phyloP scores from a whole-genome alignment of 2,797 vertebrate species.

The Ispidina picta region DNA sequence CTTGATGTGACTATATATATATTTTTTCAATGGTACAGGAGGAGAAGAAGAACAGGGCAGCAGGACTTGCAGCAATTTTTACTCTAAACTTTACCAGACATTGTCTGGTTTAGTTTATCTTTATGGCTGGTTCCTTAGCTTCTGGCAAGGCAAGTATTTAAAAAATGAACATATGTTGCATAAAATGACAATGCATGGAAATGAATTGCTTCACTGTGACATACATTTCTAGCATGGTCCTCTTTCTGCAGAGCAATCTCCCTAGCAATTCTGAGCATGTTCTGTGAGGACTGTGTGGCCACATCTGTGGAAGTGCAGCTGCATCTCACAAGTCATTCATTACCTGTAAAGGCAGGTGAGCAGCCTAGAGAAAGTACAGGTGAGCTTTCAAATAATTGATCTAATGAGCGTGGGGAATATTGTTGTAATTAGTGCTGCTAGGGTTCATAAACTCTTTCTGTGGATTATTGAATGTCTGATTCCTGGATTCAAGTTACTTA shows the following conservation, averaged over 20 bases:
- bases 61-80: conserved; percentile 55
- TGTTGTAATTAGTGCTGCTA: not conserved
- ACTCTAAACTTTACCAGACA: conserved; percentile 72
- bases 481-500: not conserved
- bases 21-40: conserved; percentile 16
- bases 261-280: not conserved
- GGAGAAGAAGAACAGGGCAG: conserved; percentile 19
- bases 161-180: conserved; percentile 78
- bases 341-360: not conserved
- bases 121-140: conserved; percentile 72
- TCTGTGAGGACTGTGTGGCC: not conserved
- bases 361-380: not conserved
- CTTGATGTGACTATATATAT: not conserved
- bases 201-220: conserved; percentile 70
- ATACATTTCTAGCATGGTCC: conserved; percentile 30
- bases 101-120: conserved; percentile 75
- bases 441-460: not conserved
- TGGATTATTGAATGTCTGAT: not conserved
- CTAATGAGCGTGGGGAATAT: not conserved
- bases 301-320: not conserved
- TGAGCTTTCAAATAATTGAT: not conserved
- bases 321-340: not conserved
- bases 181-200: conserved; percentile 77
- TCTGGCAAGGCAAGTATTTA: conserved; percentile 75
- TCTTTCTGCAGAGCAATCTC: conserved; percentile 11